Evolutionary conservation across 2,888 invertebrate genomes (phyloP), one percentile per base, ranked within the genome.

Genomic region (Lydus trimaculatus): DNA sequence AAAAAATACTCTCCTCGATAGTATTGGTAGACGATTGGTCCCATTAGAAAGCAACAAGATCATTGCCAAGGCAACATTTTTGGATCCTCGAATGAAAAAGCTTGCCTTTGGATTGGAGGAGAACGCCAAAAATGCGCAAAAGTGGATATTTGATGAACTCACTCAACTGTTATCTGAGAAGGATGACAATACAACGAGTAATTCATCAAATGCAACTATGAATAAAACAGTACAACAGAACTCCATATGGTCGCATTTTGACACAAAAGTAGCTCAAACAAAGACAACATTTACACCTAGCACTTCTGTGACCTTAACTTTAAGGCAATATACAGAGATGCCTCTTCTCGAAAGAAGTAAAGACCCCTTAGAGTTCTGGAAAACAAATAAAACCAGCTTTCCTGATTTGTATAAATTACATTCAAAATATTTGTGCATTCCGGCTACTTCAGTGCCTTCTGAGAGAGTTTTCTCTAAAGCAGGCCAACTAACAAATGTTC

Each of bases 31-130:
- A 48, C 31, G 75, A 58, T 65, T 78, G 15, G 67, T 64, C n/a
- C 31, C 9, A 39, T 60, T 67, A n/a, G 70, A 70, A 61, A 48
- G 31, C 60, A 74, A 69, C 28, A 66, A 59, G 56, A 71, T 63
- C 64, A 64, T 63, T 43, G 56, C 71, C 6, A 75, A 75, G 67
- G 67, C 75, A 23, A 69, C 66, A 17, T 75, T 78, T 52, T 64
- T 78, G 11, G 76, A 76, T 43, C 75, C 75, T 25, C 67, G 76
- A 31, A 71, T 76, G 63, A 75, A 76, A 61, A 75, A 75, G 67
- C 11, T 64, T 11, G 74, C 67, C 11, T 75, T 74, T 71, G 72
- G 72, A 25, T 23, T 58, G 11, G 67, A 68, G 11, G 56, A 64
- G n/a, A 75, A 76, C 65, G 68, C 70, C 6, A 66, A 68, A 15